Evolutionary conservation across 2,113 vertebrate species (phyloP).

Genomic region (Falco punctatus): DNA sequence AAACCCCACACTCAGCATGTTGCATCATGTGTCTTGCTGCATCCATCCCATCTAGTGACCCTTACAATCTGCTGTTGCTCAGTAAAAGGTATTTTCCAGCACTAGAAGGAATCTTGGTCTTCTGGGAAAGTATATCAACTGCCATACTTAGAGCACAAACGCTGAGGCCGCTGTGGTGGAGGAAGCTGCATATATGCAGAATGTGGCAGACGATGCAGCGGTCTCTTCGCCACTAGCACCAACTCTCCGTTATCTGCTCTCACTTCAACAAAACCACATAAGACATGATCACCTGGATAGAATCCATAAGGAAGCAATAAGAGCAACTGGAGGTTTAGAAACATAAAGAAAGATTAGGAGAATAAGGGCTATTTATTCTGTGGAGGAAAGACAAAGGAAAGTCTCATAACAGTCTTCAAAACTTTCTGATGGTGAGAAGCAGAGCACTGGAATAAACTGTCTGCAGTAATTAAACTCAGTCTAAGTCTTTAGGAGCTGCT

Average conservation of each 20-base stretch:
- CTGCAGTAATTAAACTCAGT: not conserved
- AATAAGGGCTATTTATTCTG: not conserved
- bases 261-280: not conserved
- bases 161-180: not conserved
- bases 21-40: not conserved
- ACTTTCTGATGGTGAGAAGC: not conserved
- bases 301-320: not conserved
- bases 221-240: not conserved
- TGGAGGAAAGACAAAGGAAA: not conserved
- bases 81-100: not conserved
- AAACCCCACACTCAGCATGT: fast-evolving
- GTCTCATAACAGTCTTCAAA: not conserved
- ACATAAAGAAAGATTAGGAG: not conserved
- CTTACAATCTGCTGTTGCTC: not conserved
- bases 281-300: not conserved
- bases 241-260: not conserved
- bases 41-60: not conserved
- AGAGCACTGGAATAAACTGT: not conserved
- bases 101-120: not conserved
- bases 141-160: not conserved
- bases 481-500: not conserved
- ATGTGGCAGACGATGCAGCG: fast-evolving
- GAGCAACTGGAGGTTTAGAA: not conserved
- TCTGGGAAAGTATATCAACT: not conserved
- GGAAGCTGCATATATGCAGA: not conserved